Conservation (phyloP, 2,888 invertebrate genomes). For the Pecten maximus region DNA sequence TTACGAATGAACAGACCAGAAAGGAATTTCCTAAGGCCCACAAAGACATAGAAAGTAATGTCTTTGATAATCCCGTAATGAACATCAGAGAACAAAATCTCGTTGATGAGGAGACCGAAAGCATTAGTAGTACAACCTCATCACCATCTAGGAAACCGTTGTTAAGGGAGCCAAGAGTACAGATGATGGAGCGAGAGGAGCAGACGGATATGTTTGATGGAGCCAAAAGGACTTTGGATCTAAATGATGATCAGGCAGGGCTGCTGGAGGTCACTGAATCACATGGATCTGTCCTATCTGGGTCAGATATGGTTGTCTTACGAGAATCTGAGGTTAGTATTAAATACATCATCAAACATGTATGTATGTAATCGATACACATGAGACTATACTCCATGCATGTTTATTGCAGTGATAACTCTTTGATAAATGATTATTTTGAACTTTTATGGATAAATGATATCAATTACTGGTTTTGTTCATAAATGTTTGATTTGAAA, state of each 20-base stretch:
- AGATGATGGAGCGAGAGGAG: constrained; percentile 17
- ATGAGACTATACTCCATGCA: no score
- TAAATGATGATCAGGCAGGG: neutral
- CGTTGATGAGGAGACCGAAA: constrained; percentile 54
- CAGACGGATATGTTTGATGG: neutral
- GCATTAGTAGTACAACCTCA: constrained; percentile 59
- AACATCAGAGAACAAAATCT: constrained; percentile 56
- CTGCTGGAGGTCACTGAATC: neutral
- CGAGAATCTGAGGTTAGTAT: neutral
- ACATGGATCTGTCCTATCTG: neutral
- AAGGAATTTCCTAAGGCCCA: constrained; percentile 4
- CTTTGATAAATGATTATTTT: no score
- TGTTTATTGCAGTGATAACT: no score
- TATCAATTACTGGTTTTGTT: no score
- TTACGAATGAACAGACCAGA: neutral
- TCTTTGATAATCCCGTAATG: constrained; percentile 71
- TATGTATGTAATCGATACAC: no score
- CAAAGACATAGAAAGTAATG: constrained; percentile 60
- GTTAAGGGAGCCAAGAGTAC: constrained; percentile 38
- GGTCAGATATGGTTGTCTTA: neutral
- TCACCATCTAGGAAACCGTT: constrained; percentile 61
- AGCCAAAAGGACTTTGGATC: neutral
- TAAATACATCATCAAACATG: neutral
- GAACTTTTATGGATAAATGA: no score
- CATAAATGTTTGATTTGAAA: no score